Percentiles rank a stretch among this genome's conserved stretches.
Evolutionary conservation across 1,140 invertebrate genomes (phyloP).

Genomic region (Rhopalosiphum maidis): DNA sequence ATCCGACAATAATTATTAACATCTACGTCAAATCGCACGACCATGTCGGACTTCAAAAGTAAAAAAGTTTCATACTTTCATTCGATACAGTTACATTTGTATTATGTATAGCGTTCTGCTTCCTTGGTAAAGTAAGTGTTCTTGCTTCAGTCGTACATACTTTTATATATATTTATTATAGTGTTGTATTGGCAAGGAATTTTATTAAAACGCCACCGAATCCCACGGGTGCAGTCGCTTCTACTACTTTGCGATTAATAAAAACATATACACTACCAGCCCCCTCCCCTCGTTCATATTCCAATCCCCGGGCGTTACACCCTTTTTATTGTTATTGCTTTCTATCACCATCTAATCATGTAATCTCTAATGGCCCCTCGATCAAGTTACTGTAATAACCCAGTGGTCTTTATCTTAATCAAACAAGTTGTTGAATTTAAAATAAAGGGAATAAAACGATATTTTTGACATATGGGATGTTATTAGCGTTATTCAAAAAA

Average conservation of each 20-base stretch:
- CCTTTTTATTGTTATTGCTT: constrained; percentile 52
- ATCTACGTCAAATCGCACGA: not conserved
- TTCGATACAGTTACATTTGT: not conserved
- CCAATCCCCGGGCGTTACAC: constrained; percentile 47
- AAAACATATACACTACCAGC: constrained; percentile 40
- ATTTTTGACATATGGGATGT: not conserved
- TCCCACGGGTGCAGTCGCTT: constrained; percentile 46
- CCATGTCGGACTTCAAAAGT: not conserved
- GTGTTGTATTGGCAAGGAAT: not conserved
- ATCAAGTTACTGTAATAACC: constrained; percentile 48
- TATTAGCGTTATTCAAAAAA: not conserved
- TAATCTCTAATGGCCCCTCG: constrained; percentile 56
- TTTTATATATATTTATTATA: not conserved
- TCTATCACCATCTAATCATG: constrained; percentile 55
- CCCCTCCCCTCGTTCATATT: constrained; percentile 14
- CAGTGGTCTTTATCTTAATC: constrained; percentile 50
- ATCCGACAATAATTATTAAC: not conserved
- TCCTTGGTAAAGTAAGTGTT: not conserved
- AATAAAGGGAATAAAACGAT: not conserved
- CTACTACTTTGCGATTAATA: constrained; percentile 54
- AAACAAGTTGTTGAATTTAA: constrained; percentile 51
- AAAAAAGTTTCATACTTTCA: not conserved
- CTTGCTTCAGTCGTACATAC: not conserved
- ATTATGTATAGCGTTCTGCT: not conserved
- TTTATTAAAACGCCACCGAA: constrained; percentile 39